Percentiles rank a stretch among this genome's conserved stretches.
Evolutionary conservation across 2,797 vertebrate genomes (phyloP).

Genomic region (Cossypha polioptera): DNA sequence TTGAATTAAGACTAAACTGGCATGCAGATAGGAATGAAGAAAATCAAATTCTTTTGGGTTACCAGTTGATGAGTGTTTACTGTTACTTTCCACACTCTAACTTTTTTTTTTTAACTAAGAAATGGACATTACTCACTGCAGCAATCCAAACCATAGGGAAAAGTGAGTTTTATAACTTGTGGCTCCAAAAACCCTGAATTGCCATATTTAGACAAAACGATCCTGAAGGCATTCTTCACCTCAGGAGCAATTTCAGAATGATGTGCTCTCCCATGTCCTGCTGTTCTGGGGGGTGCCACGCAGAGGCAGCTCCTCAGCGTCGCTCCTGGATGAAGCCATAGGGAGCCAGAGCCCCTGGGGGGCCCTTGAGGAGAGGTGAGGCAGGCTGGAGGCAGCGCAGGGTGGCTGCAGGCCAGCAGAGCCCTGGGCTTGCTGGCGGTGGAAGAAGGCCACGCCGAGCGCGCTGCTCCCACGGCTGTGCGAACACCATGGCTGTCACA

Average conservation of each 20-base stretch:
- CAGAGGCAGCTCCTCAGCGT: not conserved
- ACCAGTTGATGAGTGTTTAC: constrained; percentile 7
- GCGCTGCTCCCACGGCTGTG: not conserved
- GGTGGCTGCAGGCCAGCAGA: not conserved
- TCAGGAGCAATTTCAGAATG: not conserved
- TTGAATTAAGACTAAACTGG: not conserved
- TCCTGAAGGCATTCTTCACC: not conserved
- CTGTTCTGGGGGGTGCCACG: accelerated
- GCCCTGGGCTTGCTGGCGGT: accelerated
- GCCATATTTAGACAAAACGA: constrained; percentile 25
- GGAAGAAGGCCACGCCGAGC: not conserved
- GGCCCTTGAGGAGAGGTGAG: accelerated
- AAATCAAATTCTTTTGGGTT: constrained; percentile 13
- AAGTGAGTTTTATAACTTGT: not conserved
- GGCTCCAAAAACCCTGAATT: not conserved
- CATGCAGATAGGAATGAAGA: not conserved
- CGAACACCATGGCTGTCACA: constrained; percentile 35
- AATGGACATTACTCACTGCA: not conserved
- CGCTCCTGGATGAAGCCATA: not conserved
- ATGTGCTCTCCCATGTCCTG: accelerated
- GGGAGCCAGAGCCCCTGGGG: accelerated
- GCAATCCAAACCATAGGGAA: not conserved
- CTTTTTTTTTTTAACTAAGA: not conserved
- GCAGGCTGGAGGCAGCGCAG: not conserved
- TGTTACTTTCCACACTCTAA: not conserved